Evolutionary conservation across 1,140 invertebrate genomes (phyloP).

Genomic region (Dreissena polymorpha): DNA sequence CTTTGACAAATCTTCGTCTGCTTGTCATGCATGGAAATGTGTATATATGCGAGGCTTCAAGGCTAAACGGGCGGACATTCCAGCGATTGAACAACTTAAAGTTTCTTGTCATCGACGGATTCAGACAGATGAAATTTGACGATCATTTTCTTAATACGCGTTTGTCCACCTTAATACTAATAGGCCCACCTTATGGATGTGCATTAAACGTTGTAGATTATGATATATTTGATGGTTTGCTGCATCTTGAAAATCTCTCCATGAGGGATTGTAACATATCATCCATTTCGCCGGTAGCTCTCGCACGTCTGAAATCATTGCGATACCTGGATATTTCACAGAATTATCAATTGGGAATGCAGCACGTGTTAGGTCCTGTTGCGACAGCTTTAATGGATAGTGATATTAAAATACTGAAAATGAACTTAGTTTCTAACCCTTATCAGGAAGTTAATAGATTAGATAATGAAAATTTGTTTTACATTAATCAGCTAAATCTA

Average conservation of each 20-base stretch:
- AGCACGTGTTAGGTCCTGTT: not conserved
- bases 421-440: constrained; percentile 15
- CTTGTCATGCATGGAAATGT: constrained; percentile 14
- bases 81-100: constrained; percentile 1
- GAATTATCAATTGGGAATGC: constrained; percentile 23
- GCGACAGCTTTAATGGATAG: constrained; percentile 6
- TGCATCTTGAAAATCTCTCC: constrained; percentile 1
- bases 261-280: constrained; percentile 20
- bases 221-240: constrained; percentile 22
- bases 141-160: constrained; percentile 9
- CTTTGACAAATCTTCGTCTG: not conserved
- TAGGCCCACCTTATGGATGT: not conserved
- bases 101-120: constrained; percentile 20
- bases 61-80: not conserved
- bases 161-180: constrained; percentile 12
- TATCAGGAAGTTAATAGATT: constrained; percentile 15
- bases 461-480: not conserved
- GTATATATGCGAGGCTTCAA: not conserved
- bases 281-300: not conserved
- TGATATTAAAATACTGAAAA: constrained; percentile 14
- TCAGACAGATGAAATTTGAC: constrained; percentile 1
- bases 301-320: not conserved
- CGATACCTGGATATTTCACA: constrained; percentile 31
- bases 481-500: constrained; percentile 13
- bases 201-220: not conserved